These are phyloP conservation scores for Hirtodrosophila duncani DNA, from an alignment of 2,888 invertebrate species.

Conservation along the genomic window DNA sequence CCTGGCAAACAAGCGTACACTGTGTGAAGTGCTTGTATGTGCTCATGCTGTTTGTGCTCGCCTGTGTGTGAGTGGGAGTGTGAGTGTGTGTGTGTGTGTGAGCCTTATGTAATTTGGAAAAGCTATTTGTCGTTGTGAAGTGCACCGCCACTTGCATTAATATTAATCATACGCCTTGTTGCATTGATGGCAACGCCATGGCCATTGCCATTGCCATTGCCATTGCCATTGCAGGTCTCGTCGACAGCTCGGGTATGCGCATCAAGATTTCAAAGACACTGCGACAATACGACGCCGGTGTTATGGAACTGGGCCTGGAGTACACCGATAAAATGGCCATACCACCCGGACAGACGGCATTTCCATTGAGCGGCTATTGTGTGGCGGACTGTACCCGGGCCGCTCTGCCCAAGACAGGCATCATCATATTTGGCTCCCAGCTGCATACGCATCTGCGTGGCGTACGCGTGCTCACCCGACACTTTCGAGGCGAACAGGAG, in stretches of 20 bases:
- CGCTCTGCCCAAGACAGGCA: constrained; percentile 89
- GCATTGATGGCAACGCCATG: too few relatives aligned
- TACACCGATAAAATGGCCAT: constrained; percentile 99
- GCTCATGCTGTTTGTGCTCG: background rate
- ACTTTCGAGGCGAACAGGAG: constrained; percentile 89
- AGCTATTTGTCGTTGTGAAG: too few relatives aligned
- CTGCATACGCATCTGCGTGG: constrained; percentile 98
- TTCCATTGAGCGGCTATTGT: constrained; percentile 93
- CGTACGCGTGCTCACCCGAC: constrained; percentile 88
- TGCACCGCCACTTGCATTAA: constrained; percentile 41
- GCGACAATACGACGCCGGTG: constrained; percentile 92
- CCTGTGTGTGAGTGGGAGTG: background rate
- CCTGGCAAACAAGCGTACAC: constrained; percentile 36
- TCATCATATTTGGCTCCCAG: constrained; percentile 96
- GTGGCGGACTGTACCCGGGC: constrained; percentile 94
- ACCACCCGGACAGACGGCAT: constrained; percentile 88
- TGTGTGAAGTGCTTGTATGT: constrained; percentile 12
- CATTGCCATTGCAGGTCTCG: too few relatives aligned
- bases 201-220: too few relatives aligned
- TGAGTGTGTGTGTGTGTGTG: background rate
- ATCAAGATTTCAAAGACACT: constrained; percentile 87
- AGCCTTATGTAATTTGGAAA: constrained; percentile 8
- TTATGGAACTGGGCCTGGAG: constrained; percentile 97
- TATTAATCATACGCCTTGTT: constrained; percentile 41
- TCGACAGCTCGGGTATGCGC: constrained; percentile 94